phyloP scores from a whole-genome alignment of 1,140 invertebrate species.

The Stenopsyche tienmushanensis region DNA sequence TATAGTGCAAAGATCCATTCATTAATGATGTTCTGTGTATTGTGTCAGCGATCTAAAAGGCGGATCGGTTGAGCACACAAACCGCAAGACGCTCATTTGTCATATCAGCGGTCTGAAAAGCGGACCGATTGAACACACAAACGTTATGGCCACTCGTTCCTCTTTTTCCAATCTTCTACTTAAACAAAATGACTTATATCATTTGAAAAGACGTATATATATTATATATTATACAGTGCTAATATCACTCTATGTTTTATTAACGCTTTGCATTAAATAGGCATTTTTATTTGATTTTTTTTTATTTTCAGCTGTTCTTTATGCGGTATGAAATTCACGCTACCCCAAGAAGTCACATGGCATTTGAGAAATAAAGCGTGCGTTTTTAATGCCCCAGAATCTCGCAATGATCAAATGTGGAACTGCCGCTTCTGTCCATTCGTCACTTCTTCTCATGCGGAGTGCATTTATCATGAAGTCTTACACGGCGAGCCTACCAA shows the following conservation, averaged over 20 bases:
- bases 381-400: constrained; percentile 45
- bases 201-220: too few relatives aligned
- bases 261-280: not conserved
- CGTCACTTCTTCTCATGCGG: constrained; percentile 55
- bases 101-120: too few relatives aligned
- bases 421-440: constrained; percentile 53
- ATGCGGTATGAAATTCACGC: constrained; percentile 66
- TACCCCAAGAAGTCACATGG: constrained; percentile 70
- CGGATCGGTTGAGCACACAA: too few relatives aligned
- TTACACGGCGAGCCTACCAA: constrained; percentile 56
- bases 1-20: too few relatives aligned
- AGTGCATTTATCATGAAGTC: constrained; percentile 66
- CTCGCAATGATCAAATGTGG: constrained; percentile 47
- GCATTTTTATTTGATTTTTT: constrained; percentile 11
- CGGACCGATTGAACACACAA: too few relatives aligned
- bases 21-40: not conserved
- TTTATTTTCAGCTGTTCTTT: constrained; percentile 60
- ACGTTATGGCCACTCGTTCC: not conserved
- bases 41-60: too few relatives aligned
- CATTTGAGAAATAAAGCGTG: constrained; percentile 65
- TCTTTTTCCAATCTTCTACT: too few relatives aligned
- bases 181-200: too few relatives aligned
- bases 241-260: too few relatives aligned
- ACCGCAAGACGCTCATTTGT: too few relatives aligned
- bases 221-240: too few relatives aligned